These are phyloP conservation scores for Felis chaus DNA, from an alignment of 2,113 vertebrate species.

Conservation along the genomic window DNA sequence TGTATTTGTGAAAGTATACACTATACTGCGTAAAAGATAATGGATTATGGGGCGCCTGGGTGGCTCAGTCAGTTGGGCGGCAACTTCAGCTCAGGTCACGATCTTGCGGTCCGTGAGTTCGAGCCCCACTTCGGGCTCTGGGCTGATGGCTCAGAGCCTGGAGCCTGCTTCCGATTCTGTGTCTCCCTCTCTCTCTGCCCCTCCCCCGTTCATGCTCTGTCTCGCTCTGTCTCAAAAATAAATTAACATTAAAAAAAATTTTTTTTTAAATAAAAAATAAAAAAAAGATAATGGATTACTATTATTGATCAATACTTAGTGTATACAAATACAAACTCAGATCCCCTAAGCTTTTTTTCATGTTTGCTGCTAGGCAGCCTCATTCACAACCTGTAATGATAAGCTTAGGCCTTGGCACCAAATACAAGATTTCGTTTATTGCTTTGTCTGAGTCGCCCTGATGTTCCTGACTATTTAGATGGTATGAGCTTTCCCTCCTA, in stretches of 20 bases:
- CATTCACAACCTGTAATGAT: not conserved
- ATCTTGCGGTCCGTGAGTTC: too few relatives aligned
- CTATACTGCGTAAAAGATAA: not conserved
- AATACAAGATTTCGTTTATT: conserved; percentile 21
- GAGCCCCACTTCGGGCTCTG: too few relatives aligned
- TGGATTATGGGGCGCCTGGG: not conserved
- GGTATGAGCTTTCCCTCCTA: not conserved
- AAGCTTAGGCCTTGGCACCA: not conserved
- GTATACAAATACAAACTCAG: not conserved
- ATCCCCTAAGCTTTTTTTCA: not conserved
- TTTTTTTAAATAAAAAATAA: not conserved
- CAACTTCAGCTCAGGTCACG: too few relatives aligned
- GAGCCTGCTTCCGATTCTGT: too few relatives aligned
- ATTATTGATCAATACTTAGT: not conserved
- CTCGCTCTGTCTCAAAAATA: too few relatives aligned
- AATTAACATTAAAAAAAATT: too few relatives aligned
- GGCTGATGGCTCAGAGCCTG: too few relatives aligned
- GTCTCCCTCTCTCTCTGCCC: too few relatives aligned
- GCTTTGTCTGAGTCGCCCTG: not conserved
- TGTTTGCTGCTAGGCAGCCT: not conserved
- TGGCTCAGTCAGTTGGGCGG: too few relatives aligned
- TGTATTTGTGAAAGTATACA: not conserved
- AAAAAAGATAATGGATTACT: not conserved
- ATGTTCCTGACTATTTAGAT: not conserved
- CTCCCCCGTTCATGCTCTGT: too few relatives aligned